phyloP scores from a whole-genome alignment of 2,113 vertebrate species.

The Perca schrenkii region DNA sequence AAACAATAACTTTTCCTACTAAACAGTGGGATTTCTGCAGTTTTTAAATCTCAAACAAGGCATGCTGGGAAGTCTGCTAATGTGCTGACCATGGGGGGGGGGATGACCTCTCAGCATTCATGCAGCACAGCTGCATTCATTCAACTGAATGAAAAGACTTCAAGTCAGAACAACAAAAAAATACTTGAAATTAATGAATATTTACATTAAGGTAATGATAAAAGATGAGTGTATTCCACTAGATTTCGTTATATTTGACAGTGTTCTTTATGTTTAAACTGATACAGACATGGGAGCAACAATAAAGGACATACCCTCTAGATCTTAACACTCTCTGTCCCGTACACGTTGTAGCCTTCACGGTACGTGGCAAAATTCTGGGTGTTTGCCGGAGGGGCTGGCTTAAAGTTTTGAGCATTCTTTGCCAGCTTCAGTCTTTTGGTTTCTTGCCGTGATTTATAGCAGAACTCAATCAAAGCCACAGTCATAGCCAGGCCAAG shows the following conservation, averaged over 20 bases:
- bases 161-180: not conserved
- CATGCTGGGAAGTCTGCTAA: slow-evolving; percentile 9
- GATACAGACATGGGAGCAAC: not conserved
- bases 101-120: not conserved
- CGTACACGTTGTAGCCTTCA: slow-evolving; percentile 99
- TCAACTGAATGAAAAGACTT: not conserved
- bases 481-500: slow-evolving; percentile 99
- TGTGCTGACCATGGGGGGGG: no score
- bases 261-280: not conserved
- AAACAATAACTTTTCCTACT: no score
- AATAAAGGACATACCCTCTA: slow-evolving; percentile 85
- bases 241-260: no score
- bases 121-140: not conserved
- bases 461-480: slow-evolving; percentile 99
- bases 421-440: slow-evolving; percentile 97
- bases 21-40: not conserved
- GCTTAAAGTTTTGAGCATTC: slow-evolving; percentile 98
- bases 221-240: not conserved
- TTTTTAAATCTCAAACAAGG: not conserved
- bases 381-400: slow-evolving; percentile 91
- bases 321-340: slow-evolving; percentile 99
- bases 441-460: slow-evolving; percentile 98
- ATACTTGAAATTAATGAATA: no score
- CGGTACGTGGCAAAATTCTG: slow-evolving; percentile 99
- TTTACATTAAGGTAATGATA: no score